Percentiles rank a stretch among this genome's conserved stretches.
Conservation (phyloP, 2,888 invertebrate species). For the Drosophila eohydei region DNA sequence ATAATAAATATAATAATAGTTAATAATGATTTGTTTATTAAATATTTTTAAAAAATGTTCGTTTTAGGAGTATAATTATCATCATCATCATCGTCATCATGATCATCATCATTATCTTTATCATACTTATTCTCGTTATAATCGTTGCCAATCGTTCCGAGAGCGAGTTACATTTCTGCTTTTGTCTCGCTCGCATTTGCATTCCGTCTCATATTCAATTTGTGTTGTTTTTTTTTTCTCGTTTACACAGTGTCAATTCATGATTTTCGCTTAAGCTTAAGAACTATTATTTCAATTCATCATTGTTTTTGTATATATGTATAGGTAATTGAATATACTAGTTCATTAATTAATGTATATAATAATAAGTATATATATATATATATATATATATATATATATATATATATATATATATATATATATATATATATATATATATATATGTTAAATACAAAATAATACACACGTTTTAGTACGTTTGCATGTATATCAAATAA, state of each 20-base stretch:
- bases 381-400: neutral
- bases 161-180: slow-evolving; percentile 32
- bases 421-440: slow-evolving; percentile 30
- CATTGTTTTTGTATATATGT: slow-evolving; percentile 62
- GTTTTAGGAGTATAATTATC: slow-evolving; percentile 77
- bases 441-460: slow-evolving; percentile 52
- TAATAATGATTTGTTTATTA: slow-evolving; percentile 80
- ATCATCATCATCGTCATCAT: slow-evolving; percentile 55
- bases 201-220: slow-evolving; percentile 11
- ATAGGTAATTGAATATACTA: slow-evolving; percentile 74
- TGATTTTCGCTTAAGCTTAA: slow-evolving; percentile 55
- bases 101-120: slow-evolving; percentile 40
- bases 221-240: slow-evolving; percentile 7
- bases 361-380: slow-evolving; percentile 47
- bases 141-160: slow-evolving; percentile 53
- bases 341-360: slow-evolving; percentile 68
- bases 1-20: slow-evolving; percentile 77
- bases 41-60: slow-evolving; percentile 80
- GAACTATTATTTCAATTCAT: slow-evolving; percentile 74
- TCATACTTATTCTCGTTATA: slow-evolving; percentile 45
- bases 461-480: slow-evolving; percentile 41
- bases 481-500: slow-evolving; percentile 37
- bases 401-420: too few species aligned
- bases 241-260: slow-evolving; percentile 36
- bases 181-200: slow-evolving; percentile 2